A percentile compares a stretch with the other conserved stretches of the same genome.
These are phyloP conservation scores for Pachypsylla venusta DNA, from an alignment of 1,140 invertebrate genomes.

Conservation along the genomic window DNA sequence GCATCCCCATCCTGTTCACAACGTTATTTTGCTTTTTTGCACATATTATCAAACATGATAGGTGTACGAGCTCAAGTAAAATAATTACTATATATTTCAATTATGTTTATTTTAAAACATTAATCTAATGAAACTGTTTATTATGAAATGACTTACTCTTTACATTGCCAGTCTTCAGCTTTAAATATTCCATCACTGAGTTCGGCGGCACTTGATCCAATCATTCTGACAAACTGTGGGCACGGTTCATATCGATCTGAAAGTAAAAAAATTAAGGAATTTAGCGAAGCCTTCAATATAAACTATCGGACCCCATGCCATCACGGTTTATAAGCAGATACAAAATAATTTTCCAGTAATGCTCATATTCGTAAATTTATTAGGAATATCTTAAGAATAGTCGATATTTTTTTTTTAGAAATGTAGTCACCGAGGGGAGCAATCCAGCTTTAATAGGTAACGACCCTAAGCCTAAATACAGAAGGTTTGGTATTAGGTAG, in stretches of 20 bases:
- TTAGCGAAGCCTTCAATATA: too few species aligned
- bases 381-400: neutral
- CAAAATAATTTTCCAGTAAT: neutral
- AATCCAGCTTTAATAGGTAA: too few species aligned
- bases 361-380: neutral
- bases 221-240: constrained; percentile 70
- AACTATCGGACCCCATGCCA: too few species aligned
- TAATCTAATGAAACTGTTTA: neutral
- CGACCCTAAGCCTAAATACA: too few species aligned
- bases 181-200: constrained; percentile 95
- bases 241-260: neutral
- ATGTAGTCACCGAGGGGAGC: too few species aligned
- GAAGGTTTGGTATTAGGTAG: too few species aligned
- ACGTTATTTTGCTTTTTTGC: too few species aligned
- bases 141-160: constrained; percentile 41
- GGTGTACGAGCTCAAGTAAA: too few species aligned
- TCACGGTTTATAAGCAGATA: neutral
- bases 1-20: too few species aligned
- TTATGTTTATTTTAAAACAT: too few species aligned
- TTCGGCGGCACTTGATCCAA: constrained; percentile 94
- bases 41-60: too few species aligned
- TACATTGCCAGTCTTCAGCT: constrained; percentile 99
- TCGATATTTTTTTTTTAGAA: neutral
- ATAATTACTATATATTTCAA: too few species aligned
- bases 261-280: neutral